phyloP scores from a whole-genome alignment of 2,888 invertebrate genomes.

The Globia sparganii region DNA sequence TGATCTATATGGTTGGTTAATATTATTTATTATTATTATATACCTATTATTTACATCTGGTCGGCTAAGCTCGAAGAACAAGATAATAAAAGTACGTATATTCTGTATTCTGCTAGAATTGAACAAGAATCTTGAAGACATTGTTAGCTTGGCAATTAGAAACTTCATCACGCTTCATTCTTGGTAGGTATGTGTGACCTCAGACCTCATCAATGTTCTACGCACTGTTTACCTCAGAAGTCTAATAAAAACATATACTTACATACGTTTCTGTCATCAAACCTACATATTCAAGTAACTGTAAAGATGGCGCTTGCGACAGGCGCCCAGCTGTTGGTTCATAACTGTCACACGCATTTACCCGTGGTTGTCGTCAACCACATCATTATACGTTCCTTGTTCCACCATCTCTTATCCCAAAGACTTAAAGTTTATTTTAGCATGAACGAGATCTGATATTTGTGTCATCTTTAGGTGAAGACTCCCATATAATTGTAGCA shows the following conservation, averaged over 20 bases:
- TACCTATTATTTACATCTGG: no score
- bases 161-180: conserved; percentile 1
- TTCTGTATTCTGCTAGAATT: not conserved
- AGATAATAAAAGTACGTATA: not conserved
- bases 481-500: conserved; percentile 38
- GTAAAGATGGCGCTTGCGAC: conserved; percentile 61
- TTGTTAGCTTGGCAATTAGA: conserved; percentile 2
- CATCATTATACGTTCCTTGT: conserved; percentile 47
- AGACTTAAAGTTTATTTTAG: conserved; percentile 35
- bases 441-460: conserved; percentile 24
- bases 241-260: conserved; percentile 26
- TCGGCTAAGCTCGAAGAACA: not conserved
- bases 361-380: conserved; percentile 35
- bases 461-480: conserved; percentile 41
- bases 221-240: conserved; percentile 32
- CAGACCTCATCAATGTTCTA: conserved; percentile 24
- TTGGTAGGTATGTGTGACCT: not conserved
- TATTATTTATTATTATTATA: no score
- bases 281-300: conserved; percentile 61
- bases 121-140: not conserved
- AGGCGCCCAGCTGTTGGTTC: conserved; percentile 48
- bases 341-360: conserved; percentile 59
- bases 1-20: not conserved
- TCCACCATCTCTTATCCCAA: conserved; percentile 5
- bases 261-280: conserved; percentile 39